phyloP scores from a whole-genome alignment of 2,888 invertebrate genomes.

The Dynastes grantii region DNA sequence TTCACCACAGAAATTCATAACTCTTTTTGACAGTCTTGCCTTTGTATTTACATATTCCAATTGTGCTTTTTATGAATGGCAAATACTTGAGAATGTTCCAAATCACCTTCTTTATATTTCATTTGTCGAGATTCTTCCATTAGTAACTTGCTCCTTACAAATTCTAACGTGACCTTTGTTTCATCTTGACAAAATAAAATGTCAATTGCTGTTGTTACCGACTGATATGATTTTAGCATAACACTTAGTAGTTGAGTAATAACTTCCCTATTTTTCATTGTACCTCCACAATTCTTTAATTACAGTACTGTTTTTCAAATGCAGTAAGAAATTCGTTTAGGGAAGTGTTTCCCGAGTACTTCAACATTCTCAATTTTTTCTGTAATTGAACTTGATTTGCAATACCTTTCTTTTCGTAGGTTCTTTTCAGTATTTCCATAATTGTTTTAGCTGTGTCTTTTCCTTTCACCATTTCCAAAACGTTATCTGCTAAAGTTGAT shows the following conservation, averaged over 20 bases:
- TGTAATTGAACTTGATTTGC: slow-evolving; percentile 21
- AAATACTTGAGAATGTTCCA: neutral
- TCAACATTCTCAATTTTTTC: slow-evolving; percentile 14
- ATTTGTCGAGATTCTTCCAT: slow-evolving; percentile 45
- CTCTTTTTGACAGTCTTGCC: too few species aligned
- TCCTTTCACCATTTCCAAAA: slow-evolving; percentile 10
- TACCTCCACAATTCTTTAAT: slow-evolving; percentile 51
- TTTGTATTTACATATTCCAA: too few species aligned
- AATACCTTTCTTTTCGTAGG: slow-evolving; percentile 24
- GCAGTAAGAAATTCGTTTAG: slow-evolving; percentile 22
- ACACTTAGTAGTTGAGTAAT: slow-evolving; percentile 52
- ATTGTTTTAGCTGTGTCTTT: neutral
- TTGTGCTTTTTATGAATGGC: too few species aligned
- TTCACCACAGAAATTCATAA: neutral
- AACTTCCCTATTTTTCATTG: slow-evolving; percentile 50
- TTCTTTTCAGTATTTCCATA: slow-evolving; percentile 7
- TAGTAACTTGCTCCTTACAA: slow-evolving; percentile 53
- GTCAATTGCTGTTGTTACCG: slow-evolving; percentile 53
- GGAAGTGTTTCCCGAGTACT: neutral
- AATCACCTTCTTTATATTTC: slow-evolving; percentile 21
- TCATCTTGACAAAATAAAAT: slow-evolving; percentile 45
- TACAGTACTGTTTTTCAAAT: slow-evolving; percentile 52
- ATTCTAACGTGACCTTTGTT: slow-evolving; percentile 49
- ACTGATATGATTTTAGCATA: slow-evolving; percentile 53
- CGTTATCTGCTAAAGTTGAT: slow-evolving; percentile 1